Conservation (phyloP, 2,888 invertebrate species). For the Dicyrtoma fusca region DNA sequence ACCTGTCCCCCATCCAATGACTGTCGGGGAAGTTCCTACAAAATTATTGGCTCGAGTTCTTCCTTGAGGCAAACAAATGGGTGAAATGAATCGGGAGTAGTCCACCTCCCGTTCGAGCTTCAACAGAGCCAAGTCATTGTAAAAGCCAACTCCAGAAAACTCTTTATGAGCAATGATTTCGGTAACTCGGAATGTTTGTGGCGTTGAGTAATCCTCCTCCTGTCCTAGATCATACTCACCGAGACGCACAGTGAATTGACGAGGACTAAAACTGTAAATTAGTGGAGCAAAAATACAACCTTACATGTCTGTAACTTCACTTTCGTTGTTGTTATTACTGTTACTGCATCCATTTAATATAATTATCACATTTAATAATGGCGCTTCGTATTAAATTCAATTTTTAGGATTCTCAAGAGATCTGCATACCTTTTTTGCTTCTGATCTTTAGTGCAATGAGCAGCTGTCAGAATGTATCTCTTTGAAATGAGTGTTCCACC, state of each 20-base stretch:
- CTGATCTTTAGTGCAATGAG: conserved; percentile 89
- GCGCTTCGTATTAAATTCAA: too few relatives aligned
- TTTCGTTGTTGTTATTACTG: too few relatives aligned
- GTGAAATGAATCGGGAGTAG: conserved; percentile 82
- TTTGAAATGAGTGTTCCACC: conserved; percentile 85
- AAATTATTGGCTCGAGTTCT: conserved; percentile 67
- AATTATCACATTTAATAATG: too few relatives aligned
- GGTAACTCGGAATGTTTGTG: conserved; percentile 65
- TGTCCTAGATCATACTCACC: conserved; percentile 85
- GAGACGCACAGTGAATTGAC: conserved; percentile 84
- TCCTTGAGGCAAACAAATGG: conserved; percentile 77
- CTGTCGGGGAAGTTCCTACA: conserved; percentile 77
- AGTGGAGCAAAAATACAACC: background rate
- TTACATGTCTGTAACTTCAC: too few relatives aligned
- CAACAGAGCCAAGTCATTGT: conserved; percentile 90
- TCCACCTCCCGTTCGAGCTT: conserved; percentile 73
- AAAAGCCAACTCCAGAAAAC: conserved; percentile 88
- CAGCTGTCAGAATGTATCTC: conserved; percentile 82
- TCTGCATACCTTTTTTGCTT: conserved; percentile 87
- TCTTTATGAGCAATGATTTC: conserved; percentile 80
- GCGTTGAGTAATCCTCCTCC: conserved; percentile 82
- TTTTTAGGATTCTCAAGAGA: too few relatives aligned
- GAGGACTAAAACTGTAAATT: conserved; percentile 74
- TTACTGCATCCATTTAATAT: too few relatives aligned
- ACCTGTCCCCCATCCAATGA: conserved; percentile 81